These are phyloP conservation scores for Corythornis madagascariensis DNA, from an alignment of 2,113 vertebrate species.

Conservation along the genomic window DNA sequence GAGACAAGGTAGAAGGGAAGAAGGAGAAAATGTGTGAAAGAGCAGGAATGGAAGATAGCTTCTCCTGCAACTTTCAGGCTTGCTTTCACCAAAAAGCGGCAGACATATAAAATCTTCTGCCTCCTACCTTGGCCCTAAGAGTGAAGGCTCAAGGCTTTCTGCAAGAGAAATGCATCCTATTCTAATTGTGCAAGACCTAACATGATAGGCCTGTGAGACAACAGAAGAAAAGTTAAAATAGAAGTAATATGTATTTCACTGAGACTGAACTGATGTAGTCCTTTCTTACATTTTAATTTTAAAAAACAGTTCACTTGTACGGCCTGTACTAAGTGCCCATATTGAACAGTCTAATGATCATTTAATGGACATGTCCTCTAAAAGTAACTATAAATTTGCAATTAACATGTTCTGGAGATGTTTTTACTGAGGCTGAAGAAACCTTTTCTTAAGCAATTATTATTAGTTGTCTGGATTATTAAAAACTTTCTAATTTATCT, in stretches of 20 bases:
- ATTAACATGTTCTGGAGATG: neutral
- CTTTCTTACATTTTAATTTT: neutral
- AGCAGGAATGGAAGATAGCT: neutral
- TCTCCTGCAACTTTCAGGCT: neutral
- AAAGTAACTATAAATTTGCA: neutral
- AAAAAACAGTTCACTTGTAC: rapidly evolving
- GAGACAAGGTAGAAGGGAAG: neutral
- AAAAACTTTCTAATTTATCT: neutral
- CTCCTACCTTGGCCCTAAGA: neutral
- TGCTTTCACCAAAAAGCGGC: neutral
- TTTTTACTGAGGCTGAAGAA: neutral
- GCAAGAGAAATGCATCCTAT: neutral
- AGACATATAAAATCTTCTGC: neutral
- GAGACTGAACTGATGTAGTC: neutral
- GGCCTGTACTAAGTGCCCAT: neutral
- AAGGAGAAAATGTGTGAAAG: neutral
- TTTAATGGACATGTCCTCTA: neutral
- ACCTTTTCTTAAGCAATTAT: neutral
- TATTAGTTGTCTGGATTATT: neutral
- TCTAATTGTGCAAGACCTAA: neutral
- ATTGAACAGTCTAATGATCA: neutral
- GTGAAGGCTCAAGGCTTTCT: neutral
- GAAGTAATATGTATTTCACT: neutral
- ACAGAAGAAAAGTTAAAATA: neutral
- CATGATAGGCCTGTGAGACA: neutral